A percentile compares a stretch with the other conserved stretches of the same genome.
These are phyloP conservation scores for Hirudinaria manillensis DNA, from an alignment of 2,888 invertebrate species.

Conservation along the genomic window DNA sequence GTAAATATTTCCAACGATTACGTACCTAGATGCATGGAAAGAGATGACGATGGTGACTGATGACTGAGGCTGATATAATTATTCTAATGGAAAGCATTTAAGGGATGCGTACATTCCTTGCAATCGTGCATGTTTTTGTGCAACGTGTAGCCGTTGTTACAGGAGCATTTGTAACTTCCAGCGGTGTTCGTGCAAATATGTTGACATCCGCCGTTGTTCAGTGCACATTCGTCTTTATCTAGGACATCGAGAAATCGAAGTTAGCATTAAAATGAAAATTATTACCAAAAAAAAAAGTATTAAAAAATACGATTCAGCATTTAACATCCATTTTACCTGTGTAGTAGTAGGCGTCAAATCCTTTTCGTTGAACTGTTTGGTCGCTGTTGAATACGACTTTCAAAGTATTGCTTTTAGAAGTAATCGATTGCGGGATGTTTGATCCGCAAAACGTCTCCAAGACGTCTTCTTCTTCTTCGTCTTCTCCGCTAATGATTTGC, in stretches of 20 bases:
- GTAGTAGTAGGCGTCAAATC: slow-evolving; percentile 87
- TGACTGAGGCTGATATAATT: too few relatives aligned
- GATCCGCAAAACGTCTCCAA: slow-evolving; percentile 80
- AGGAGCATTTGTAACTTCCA: slow-evolving; percentile 86
- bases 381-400: slow-evolving; percentile 88
- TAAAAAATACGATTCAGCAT: too few relatives aligned
- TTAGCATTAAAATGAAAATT: not conserved
- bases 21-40: not conserved
- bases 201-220: slow-evolving; percentile 92
- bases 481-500: slow-evolving; percentile 68
- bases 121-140: slow-evolving; percentile 91
- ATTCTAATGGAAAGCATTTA: too few relatives aligned
- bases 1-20: slow-evolving; percentile 16
- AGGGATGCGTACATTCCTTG: slow-evolving; percentile 66
- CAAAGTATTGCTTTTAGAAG: slow-evolving; percentile 84
- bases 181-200: slow-evolving; percentile 92
- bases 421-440: slow-evolving; percentile 72
- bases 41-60: not conserved
- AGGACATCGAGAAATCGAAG: slow-evolving; percentile 38
- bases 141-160: slow-evolving; percentile 88
- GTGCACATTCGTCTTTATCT: slow-evolving; percentile 93
- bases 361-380: slow-evolving; percentile 87
- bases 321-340: slow-evolving; percentile 62
- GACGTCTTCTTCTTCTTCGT: slow-evolving; percentile 66
- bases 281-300: too few relatives aligned